Evolutionary conservation across 2,888 invertebrate species (phyloP), one percentile per base, ranked within the genome.

Genomic region (Cerastis rubricosa): DNA sequence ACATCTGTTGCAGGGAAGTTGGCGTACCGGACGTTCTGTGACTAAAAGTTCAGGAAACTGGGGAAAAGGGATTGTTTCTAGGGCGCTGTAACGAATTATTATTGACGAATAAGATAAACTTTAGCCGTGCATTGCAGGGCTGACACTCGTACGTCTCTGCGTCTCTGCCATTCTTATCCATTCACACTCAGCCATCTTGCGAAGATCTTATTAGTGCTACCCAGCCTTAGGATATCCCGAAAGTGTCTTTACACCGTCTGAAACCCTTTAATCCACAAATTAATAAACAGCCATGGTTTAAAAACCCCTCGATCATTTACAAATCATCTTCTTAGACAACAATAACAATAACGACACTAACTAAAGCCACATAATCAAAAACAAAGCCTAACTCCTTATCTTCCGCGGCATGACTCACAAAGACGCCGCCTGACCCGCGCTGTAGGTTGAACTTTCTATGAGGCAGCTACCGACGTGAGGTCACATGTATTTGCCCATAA

Each of bases 361-460:
- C 11, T 49, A 59, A 65, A 83, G 12, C 25, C 6, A 43, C 6
- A 8, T 51, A 69, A 51, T 70, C 35, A 59, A 70, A 80, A 71
- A 74, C 74, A 64, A 66, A 72, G 57, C 59, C 49, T 25, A 65
- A 63, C 80, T 86, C 74, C 87, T 67, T 40, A 43, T 79, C 66
- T 79, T 54, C 71, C 47, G 43, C n/a, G 49, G 29, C 66, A 79
- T 76, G 84, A 83, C 2, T 76, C 63, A 80, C 87, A 88, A 88
- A 89, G 89, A 73, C 43, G 65, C 84, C 86, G 86, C 87, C 76
- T 87, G 89, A 87, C 89, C 83, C 66, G 71, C 9, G 63, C 73
- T 81, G 71, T 69, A 75, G 68, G 85, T 85, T 84, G 84, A 85
- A 87, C 90, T 90, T 90, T 90, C 90, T 90, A 90, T 76, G 83